phyloP scores from a whole-genome alignment of 2,888 invertebrate genomes.

The Hirtodrosophila trivittata region DNA sequence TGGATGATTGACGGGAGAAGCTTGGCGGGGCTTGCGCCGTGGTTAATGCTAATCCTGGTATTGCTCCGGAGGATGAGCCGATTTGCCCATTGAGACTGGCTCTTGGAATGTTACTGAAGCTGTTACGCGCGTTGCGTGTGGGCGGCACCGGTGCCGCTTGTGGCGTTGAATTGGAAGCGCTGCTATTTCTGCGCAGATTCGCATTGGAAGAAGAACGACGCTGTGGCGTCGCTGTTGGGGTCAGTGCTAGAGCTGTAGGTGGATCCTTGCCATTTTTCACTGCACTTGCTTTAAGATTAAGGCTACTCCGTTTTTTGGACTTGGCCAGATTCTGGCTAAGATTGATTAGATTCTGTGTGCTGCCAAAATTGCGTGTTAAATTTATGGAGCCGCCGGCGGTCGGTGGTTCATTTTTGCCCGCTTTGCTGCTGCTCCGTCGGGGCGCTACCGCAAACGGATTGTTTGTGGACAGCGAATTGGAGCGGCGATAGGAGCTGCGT shows the following conservation, averaged over 20 bases:
- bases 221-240: conserved; percentile 50
- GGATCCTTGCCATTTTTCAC: conserved; percentile 78
- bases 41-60: conserved; percentile 49
- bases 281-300: conserved; percentile 80
- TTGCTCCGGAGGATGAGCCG: conserved; percentile 34
- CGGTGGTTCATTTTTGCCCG: conserved; percentile 35
- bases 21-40: conserved; percentile 39
- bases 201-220: conserved; percentile 82
- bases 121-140: conserved; percentile 72
- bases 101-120: conserved; percentile 83
- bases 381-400: conserved; percentile 71
- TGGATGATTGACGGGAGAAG: conserved; percentile 72
- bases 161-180: conserved; percentile 64
- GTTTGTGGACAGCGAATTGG: conserved; percentile 79
- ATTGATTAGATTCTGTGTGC: conserved; percentile 83
- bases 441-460: conserved; percentile 76
- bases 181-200: conserved; percentile 80
- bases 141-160: conserved; percentile 66
- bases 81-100: conserved; percentile 80
- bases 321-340: conserved; percentile 82
- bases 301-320: conserved; percentile 83
- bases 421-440: conserved; percentile 74
- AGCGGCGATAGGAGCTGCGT: conserved; percentile 77
- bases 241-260: conserved; percentile 30
- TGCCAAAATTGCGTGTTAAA: conserved; percentile 82